Evolutionary conservation across 2,113 vertebrate genomes (phyloP), one percentile per base, ranked within the genome.

Genomic region (Cichladusa arquata): DNA sequence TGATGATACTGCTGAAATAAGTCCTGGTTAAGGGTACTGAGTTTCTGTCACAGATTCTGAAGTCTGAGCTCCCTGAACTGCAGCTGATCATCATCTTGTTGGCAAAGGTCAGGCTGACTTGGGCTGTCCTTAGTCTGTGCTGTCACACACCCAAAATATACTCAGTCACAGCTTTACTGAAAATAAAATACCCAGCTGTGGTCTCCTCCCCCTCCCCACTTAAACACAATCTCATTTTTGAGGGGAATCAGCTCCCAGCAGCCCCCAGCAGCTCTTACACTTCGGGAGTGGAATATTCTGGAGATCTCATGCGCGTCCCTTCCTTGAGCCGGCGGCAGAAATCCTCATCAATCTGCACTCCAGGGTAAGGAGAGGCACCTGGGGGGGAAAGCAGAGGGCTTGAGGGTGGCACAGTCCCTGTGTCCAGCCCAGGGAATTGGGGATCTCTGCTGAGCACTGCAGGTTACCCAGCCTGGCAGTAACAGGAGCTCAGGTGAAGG

Each of bases 351-450:
- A 99, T 99, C 92, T 99, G 99, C 65, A 99, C 97, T 3, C 99
- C 99, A 0, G 99, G 99, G 95, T 99, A 99, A 0, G 99, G 99
- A 18, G 99, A 99, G 61, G 99, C 99, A 87, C 99, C 99, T 99
- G 95, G 16, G 54, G 79, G 71, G 88, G n/a, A 65, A 23, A 80
- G 1, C 2, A 83, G 38, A 38, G 14, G 25, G 15, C 6, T 80
- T 10, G 34, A 88, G 80, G 14, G 20, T 8, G 54, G 34, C 38
- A n/a, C 26, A 33, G 12, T 3, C 29, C 24, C 20, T 33, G 2
- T 38, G 79, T 50, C 38, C 51, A 54, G 54, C 19, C 45, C 34
- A 33, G 47, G 48, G 53, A 48, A 14, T 0, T 0, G 1, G 20
- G 20, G 47, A 29, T 58, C 19, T 50, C 42, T 83, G 70, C 12